Evolutionary conservation across 2,797 vertebrate species (phyloP).

Genomic region (Tolypeutes matacus): DNA sequence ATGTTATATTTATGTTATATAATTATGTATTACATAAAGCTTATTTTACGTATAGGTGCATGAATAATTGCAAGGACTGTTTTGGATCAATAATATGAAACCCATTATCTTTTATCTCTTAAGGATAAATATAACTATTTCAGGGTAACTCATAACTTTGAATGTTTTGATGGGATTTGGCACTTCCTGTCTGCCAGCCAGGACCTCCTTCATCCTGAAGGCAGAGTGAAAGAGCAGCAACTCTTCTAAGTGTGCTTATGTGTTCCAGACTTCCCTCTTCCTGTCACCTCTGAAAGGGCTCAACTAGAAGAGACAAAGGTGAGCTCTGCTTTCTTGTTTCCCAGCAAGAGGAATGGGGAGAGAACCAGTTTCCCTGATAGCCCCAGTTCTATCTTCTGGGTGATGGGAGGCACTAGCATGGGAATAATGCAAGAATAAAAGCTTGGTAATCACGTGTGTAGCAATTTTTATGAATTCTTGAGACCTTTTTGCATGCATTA

Average conservation of each 20-base stretch:
- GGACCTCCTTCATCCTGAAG: background rate
- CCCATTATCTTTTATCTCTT: background rate
- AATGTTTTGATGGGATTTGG: background rate
- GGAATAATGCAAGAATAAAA: background rate
- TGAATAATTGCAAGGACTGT: background rate
- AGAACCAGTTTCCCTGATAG: background rate
- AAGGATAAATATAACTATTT: background rate
- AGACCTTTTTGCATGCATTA: background rate
- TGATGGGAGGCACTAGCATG: background rate
- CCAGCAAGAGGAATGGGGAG: background rate
- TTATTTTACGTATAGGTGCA: background rate
- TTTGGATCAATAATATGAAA: conserved; percentile 37
- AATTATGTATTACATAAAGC: background rate
- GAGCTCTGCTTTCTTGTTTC: conserved; percentile 6
- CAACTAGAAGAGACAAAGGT: conserved; percentile 48
- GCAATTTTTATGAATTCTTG: background rate
- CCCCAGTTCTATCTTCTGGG: background rate
- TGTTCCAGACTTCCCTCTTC: conserved; percentile 66
- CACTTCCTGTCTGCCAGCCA: background rate
- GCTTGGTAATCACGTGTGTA: background rate
- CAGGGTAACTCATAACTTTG: background rate
- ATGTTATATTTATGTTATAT: background rate
- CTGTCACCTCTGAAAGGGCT: background rate
- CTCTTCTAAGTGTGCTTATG: background rate
- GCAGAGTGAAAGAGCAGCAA: background rate